Base-by-base conservation (phyloP, 2,888 invertebrate species). In the Adela reaumurella region DNA sequence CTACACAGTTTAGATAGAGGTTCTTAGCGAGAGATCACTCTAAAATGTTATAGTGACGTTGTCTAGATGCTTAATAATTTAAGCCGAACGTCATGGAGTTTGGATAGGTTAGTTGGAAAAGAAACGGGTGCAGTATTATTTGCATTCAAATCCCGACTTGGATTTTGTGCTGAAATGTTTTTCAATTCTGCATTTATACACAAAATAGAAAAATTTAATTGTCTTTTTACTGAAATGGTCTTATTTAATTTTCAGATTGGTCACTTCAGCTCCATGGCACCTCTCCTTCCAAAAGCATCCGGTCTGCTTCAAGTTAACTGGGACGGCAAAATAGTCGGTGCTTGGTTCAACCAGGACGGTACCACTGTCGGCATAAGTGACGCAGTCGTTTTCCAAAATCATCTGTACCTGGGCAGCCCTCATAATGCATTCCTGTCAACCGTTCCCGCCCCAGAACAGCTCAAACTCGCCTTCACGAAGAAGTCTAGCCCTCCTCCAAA, bases 271-370 rank as follows among this genome's bases (percentile, higher is more conserved):
- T 74, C 74, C 18, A 2, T 73, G 0, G 55, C 65, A 1, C 55
- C 62, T 1, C 45, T 82, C 0, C 14, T 61, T 1, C 77, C 83
- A 3, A 66, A 70, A 24, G 68, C 81, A 47, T 62, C 80, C 3
- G 86, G 86, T 1, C 65, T 90, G 44, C 56, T 90, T 35, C 86
- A 88, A 59, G 58, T 91, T 1, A 85, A 89, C 59, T 85, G 84
- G 78, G 80, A 81, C 56, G 93, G 92, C 17, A 84, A 88, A 51
- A 82, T 92, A 53, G 62, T 89, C 4, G 87, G 88, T 19, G 82
- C 84, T 4, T 79, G 88, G 53, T 87, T 86, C 59, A 83, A 83
- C 43, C 81, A 78, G 0, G 85, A 89, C 59, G 73, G 71, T 35
- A 76, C 81, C 18, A 58, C 87, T 1, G 49, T 54, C 0, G 62